phyloP scores from a whole-genome alignment of 2,113 vertebrate genomes.

The Rhinolophus sinicus region DNA sequence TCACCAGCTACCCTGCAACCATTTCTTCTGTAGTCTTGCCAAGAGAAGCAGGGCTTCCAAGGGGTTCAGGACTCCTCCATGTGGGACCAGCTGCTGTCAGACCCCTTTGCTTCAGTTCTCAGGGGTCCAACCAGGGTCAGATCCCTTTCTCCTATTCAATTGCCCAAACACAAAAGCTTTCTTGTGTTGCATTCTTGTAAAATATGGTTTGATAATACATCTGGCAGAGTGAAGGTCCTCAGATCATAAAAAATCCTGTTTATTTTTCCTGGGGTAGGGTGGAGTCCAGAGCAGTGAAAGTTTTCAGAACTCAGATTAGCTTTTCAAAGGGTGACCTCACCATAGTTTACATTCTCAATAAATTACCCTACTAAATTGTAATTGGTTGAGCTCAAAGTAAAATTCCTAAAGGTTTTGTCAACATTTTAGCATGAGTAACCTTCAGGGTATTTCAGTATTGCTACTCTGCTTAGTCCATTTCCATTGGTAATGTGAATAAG shows the following conservation, averaged over 20 bases:
- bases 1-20: not conserved
- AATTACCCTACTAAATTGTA: conserved; percentile 41
- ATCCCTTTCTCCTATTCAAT: not conserved
- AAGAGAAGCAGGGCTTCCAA: not conserved
- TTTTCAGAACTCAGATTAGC: conserved; percentile 37
- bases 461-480: not conserved
- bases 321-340: conserved; percentile 44
- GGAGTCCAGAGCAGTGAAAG: not conserved
- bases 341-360: conserved; percentile 36
- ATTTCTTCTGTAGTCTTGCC: not conserved
- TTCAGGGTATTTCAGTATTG: not conserved
- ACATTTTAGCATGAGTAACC: not conserved
- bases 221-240: not conserved
- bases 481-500: not conserved
- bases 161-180: not conserved
- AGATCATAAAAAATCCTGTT: conserved; percentile 1
- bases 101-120: not conserved
- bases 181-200: not conserved
- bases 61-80: not conserved
- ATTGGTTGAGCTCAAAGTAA: conserved; percentile 27
- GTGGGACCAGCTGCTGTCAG: not conserved
- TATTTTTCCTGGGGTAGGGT: not conserved
- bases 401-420: conserved; percentile 44
- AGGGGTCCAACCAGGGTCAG: not conserved
- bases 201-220: not conserved